Conservation (phyloP, 2,888 invertebrate genomes). For the Calliopum simillimum region DNA sequence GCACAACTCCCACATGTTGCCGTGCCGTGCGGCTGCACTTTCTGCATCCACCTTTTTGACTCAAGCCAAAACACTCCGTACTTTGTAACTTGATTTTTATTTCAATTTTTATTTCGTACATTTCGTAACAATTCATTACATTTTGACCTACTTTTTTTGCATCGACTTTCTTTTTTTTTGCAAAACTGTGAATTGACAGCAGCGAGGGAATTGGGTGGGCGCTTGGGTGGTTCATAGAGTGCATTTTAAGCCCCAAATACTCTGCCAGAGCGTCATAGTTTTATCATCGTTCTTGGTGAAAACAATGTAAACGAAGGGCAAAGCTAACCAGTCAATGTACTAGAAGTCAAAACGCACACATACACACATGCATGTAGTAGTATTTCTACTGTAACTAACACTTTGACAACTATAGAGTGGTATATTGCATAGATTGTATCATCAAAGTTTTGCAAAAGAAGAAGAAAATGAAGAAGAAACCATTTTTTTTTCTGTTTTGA, state of each 20-base stretch:
- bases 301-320: conserved; percentile 10
- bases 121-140: conserved; percentile 20
- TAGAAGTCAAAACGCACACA: background rate
- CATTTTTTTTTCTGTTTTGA: no score
- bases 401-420: background rate
- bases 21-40: background rate
- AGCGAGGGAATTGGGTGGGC: no score
- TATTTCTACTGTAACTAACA: no score
- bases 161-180: background rate
- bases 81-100: conserved; percentile 11
- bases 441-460: background rate
- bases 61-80: background rate
- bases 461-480: no score
- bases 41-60: background rate
- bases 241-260: no score
- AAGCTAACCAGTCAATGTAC: conserved; percentile 12
- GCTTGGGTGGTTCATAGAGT: no score
- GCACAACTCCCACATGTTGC: no score
- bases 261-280: background rate
- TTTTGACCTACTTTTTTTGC: conserved; percentile 29
- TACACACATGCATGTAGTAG: background rate
- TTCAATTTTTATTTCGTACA: conserved; percentile 15
- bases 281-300: background rate
- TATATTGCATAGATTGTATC: background rate
- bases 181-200: no score